These are phyloP conservation scores for Phaedon cochleariae DNA, from an alignment of 2,888 invertebrate species.

Conservation along the genomic window DNA sequence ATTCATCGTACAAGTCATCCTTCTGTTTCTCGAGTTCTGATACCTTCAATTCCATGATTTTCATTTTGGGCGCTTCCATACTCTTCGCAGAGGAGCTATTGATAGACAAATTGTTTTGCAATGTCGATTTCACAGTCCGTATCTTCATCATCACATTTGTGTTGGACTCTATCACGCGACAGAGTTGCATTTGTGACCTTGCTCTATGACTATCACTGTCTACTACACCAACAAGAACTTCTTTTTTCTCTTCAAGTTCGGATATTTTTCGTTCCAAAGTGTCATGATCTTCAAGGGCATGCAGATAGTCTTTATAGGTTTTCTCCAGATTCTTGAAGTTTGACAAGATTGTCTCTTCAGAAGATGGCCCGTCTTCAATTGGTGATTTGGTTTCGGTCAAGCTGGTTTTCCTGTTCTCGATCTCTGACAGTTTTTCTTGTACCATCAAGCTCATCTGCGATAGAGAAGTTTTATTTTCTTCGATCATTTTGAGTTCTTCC, in stretches of 20 bases:
- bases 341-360: constrained; percentile 18
- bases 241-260: constrained; percentile 24
- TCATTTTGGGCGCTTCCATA: constrained; percentile 22
- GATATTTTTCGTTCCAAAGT: constrained; percentile 25
- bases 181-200: constrained; percentile 16
- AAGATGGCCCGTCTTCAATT: constrained; percentile 11
- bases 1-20: constrained; percentile 35
- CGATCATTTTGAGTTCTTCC: constrained; percentile 35
- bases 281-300: constrained; percentile 21
- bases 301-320: constrained; percentile 21
- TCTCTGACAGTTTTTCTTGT: constrained; percentile 34
- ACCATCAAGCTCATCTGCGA: constrained; percentile 34
- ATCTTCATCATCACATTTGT: constrained; percentile 25
- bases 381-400: constrained; percentile 7
- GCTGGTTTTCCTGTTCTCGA: constrained; percentile 21
- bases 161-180: constrained; percentile 25
- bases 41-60: constrained; percentile 36
- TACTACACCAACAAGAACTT: constrained; percentile 19
- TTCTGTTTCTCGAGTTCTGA: constrained; percentile 40
- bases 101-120: constrained; percentile 14
- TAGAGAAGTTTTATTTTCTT: constrained; percentile 29
- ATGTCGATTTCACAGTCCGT: constrained; percentile 18
- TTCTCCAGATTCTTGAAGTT: constrained; percentile 22
- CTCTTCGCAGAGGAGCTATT: constrained; percentile 6
- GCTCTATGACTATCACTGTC: constrained; percentile 4